Evolutionary conservation across 1,140 invertebrate species (phyloP), one percentile per base, ranked within the genome.

Genomic region (Hydropsyche tenuis): DNA sequence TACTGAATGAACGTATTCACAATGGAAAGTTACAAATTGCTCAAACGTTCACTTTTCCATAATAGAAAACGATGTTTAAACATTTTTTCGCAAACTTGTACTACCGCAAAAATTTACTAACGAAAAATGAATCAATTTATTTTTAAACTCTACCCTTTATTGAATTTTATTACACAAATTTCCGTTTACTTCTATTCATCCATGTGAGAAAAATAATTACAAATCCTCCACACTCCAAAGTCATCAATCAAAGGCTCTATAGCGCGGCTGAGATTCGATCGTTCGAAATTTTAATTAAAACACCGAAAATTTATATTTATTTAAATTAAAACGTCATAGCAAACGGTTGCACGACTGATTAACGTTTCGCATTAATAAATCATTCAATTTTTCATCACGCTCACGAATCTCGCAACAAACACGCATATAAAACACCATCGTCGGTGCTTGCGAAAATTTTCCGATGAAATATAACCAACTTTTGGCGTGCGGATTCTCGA

Each of bases 291-390:
- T 65, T 65, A 65, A 65, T 65, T 42, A 65, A 65, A 65, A 43
- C 27, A 65, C 63, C 23, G 56, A 60, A 43, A 65, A 65, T 65
- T 65, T 65, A 65, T 65, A 37, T 37, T 65, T 65, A 45, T 65
- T 43, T 43, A 65, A 65, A 65, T 65, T 65, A 65, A 65, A 65
- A 65, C 63, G 63, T 65, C 63, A 23, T 43, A 45, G 16, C 63
- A 65, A 65, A 43, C 63, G 42, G 63, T 65, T 65, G 63, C 63
- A 16, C 63, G 63, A 65, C 63, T 65, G 63, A 65, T 65, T 45
- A 45, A 42, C 30, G 63, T 45, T 42, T 43, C 42, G 42, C 30
- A 65, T 42, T 65, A 65, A 65, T 65, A 65, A 65, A 65, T 42
- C 63, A 60, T 60, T 60, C 56, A 60, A 60, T 60, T 60, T 60